phyloP scores from a whole-genome alignment of 2,797 vertebrate species.

The Phoebastria nigripes region DNA sequence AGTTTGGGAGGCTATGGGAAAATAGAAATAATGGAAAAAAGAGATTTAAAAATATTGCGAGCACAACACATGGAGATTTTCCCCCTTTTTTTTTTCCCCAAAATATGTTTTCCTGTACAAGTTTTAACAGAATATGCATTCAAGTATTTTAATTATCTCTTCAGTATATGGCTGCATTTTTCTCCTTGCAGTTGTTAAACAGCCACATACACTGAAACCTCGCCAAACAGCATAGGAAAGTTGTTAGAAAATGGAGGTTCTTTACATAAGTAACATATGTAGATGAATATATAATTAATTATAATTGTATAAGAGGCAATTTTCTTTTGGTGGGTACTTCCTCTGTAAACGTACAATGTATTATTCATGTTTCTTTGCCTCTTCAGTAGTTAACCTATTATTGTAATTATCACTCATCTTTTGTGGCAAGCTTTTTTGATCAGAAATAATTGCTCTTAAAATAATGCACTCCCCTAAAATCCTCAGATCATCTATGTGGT shows the following conservation, averaged over 20 bases:
- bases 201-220: not conserved
- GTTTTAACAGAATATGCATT: not conserved
- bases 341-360: constrained; percentile 16
- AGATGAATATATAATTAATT: constrained; percentile 66
- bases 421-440: not conserved
- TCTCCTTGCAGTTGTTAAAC: not conserved
- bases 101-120: not conserved
- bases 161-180: not conserved
- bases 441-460: constrained; percentile 37
- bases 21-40: not conserved
- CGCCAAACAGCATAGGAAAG: not conserved
- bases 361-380: constrained; percentile 31
- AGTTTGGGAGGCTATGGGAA: not conserved
- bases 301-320: constrained; percentile 51
- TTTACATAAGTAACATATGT: constrained; percentile 61
- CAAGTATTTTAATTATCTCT: not conserved
- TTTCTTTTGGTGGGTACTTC: constrained; percentile 8
- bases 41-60: not conserved
- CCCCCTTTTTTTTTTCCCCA: rapidly evolving
- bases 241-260: not conserved
- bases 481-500: not conserved
- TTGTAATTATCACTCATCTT: constrained; percentile 16
- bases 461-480: not conserved
- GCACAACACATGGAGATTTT: not conserved
- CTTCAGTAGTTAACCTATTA: constrained; percentile 31